phyloP scores from a whole-genome alignment of 1,140 invertebrate genomes.

The Probaryconus sp. region DNA sequence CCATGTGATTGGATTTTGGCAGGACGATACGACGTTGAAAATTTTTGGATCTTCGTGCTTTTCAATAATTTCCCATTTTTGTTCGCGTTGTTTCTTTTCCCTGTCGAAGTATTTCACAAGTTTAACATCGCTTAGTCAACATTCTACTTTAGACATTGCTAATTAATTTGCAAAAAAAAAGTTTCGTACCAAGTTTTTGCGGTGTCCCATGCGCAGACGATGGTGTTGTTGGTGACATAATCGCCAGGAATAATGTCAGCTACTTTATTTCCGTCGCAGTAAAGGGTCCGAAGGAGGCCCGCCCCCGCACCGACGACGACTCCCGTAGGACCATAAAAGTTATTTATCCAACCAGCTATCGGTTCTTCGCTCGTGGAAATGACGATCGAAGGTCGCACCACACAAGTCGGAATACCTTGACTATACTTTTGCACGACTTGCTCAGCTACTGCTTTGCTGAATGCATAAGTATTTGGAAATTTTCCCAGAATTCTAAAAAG shows the following conservation, averaged over 20 bases:
- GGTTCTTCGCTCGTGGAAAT: slow-evolving; percentile 87
- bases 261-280: slow-evolving; percentile 80
- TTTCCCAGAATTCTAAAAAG: slow-evolving; percentile 82
- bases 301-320: slow-evolving; percentile 83
- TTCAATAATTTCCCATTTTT: not conserved
- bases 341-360: slow-evolving; percentile 86
- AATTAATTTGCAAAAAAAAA: not conserved
- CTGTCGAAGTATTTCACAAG: not conserved
- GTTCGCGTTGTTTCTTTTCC: slow-evolving; percentile 27
- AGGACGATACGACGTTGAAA: slow-evolving; percentile 81
- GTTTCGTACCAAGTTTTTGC: slow-evolving; percentile 73
- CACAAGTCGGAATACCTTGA: slow-evolving; percentile 84
- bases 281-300: slow-evolving; percentile 85
- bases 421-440: slow-evolving; percentile 83
- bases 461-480: slow-evolving; percentile 92
- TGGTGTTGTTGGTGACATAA: slow-evolving; percentile 89
- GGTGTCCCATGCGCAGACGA: slow-evolving; percentile 84
- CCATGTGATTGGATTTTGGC: slow-evolving; percentile 81
- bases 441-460: slow-evolving; percentile 90
- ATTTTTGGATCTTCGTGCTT: slow-evolving; percentile 71
- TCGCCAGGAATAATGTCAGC: slow-evolving; percentile 94
- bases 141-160: slow-evolving; percentile 8
- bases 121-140: slow-evolving; percentile 3
- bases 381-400: slow-evolving; percentile 87
- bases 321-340: slow-evolving; percentile 84